These are phyloP conservation scores for Tridacna crocea DNA, from an alignment of 2,888 invertebrate genomes.

Conservation along the genomic window DNA sequence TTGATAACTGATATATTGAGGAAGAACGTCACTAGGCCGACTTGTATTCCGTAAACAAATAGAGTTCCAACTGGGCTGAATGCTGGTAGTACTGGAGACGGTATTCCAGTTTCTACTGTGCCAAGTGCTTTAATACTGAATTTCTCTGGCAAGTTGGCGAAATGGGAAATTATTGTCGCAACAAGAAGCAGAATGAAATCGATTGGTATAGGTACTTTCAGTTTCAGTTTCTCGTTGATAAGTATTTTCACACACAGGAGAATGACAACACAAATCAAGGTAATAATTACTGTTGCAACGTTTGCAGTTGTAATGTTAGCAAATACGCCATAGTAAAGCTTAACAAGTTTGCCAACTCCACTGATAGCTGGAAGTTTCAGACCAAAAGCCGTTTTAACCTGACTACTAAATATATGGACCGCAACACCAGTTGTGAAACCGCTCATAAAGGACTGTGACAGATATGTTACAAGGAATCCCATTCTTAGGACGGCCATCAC, in stretches of 20 bases:
- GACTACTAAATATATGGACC: conserved; percentile 69
- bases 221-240: conserved; percentile 72
- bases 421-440: conserved; percentile 72
- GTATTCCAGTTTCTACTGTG: conserved; percentile 73
- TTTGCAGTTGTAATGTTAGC: conserved; percentile 87
- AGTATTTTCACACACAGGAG: conserved; percentile 86
- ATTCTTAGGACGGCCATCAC: conserved; percentile 66
- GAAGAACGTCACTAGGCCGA: conserved; percentile 70
- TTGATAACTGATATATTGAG: conserved; percentile 76
- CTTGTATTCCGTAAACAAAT: conserved; percentile 64
- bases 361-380: conserved; percentile 50
- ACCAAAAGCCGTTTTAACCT: conserved; percentile 63
- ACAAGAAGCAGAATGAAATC: conserved; percentile 77
- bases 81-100: conserved; percentile 69
- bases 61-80: conserved; percentile 46
- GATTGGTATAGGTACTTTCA: conserved; percentile 78
- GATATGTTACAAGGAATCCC: conserved; percentile 72
- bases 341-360: conserved; percentile 62
- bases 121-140: conserved; percentile 67
- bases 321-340: conserved; percentile 87
- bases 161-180: conserved; percentile 72
- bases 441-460: conserved; percentile 72
- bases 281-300: conserved; percentile 88
- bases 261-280: conserved; percentile 87
- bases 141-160: conserved; percentile 59